These are phyloP conservation scores for Luffia ferchaultella DNA, from an alignment of 2,888 invertebrate genomes.

Conservation along the genomic window DNA sequence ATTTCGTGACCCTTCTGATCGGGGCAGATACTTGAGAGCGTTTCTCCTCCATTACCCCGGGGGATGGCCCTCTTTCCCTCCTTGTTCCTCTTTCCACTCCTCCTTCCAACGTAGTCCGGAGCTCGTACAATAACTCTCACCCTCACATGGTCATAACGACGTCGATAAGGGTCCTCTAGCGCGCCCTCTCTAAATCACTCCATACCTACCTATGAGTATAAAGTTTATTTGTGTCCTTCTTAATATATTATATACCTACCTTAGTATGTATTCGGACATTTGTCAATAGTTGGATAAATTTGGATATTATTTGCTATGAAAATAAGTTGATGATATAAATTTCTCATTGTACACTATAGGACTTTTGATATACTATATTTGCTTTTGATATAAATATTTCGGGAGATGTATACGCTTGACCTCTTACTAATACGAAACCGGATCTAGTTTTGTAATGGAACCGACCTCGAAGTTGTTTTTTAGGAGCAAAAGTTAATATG, in stretches of 20 bases:
- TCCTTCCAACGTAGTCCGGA: slow-evolving; percentile 24
- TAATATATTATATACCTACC: background rate
- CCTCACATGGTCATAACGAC: slow-evolving; percentile 67
- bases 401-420: too few species aligned
- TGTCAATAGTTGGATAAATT: too few species aligned
- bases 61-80: slow-evolving; percentile 14
- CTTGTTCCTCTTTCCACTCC: slow-evolving; percentile 16
- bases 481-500: too few species aligned
- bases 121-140: slow-evolving; percentile 46
- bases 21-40: slow-evolving; percentile 32
- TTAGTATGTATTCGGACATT: too few species aligned
- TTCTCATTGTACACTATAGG: too few species aligned
- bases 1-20: slow-evolving; percentile 53
- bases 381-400: too few species aligned
- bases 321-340: too few species aligned
- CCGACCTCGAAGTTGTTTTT: too few species aligned
- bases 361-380: too few species aligned
- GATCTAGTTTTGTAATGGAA: too few species aligned
- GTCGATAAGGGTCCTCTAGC: slow-evolving; percentile 55
- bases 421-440: too few species aligned
- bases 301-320: too few species aligned
- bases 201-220: slow-evolving; percentile 32
- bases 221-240: background rate
- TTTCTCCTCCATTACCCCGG: slow-evolving; percentile 26
- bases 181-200: slow-evolving; percentile 62